Conservation (phyloP, 1,140 invertebrate genomes). For the Cydia strobilella region DNA sequence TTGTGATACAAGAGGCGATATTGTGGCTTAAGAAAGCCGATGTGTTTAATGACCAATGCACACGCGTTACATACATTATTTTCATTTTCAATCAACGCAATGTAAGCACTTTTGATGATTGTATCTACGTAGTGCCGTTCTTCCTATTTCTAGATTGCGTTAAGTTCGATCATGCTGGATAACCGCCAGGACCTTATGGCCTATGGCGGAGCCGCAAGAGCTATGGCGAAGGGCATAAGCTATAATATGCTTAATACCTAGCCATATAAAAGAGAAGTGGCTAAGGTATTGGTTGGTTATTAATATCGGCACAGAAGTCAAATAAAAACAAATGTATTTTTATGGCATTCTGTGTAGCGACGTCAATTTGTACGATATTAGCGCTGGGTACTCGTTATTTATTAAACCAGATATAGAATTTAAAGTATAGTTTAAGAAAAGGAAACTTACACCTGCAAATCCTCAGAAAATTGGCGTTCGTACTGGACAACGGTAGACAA, state of each 20-base stretch:
- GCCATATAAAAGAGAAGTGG: background rate
- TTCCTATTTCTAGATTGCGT: background rate
- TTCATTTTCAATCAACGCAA: too few species aligned
- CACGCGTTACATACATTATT: too few species aligned
- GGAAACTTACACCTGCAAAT: too few species aligned
- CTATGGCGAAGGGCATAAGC: background rate
- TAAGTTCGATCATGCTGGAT: background rate
- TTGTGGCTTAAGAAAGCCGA: too few species aligned
- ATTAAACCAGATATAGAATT: too few species aligned
- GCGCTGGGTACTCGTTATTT: too few species aligned
- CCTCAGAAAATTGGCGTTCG: too few species aligned
- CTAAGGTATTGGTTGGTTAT: background rate
- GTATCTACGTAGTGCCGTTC: background rate
- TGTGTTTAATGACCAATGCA: too few species aligned
- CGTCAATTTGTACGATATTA: background rate
- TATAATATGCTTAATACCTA: background rate
- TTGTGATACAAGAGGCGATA: too few species aligned
- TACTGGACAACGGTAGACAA: too few species aligned
- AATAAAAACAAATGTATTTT: background rate
- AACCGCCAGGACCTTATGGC: slow-evolving; percentile 2
- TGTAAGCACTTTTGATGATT: background rate
- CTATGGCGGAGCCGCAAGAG: background rate
- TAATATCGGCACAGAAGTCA: background rate
- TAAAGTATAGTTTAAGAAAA: too few species aligned
- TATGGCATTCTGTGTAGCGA: background rate